Conservation (phyloP, 2,797 vertebrate genomes). For the Chloroceryle amazona region DNA sequence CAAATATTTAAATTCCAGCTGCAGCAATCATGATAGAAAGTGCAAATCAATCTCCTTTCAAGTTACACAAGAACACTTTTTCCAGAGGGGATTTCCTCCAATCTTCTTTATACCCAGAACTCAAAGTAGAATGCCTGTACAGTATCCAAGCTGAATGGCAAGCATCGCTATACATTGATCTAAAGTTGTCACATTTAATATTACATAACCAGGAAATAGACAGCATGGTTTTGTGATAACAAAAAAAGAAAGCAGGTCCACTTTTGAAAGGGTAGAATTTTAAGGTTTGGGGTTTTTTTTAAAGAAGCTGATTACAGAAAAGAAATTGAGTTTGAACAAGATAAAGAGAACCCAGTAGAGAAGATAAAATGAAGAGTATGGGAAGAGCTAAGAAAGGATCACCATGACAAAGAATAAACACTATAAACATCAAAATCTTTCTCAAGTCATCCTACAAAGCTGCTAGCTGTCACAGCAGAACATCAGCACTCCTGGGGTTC, state of each 20-base stretch:
- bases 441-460: constrained; percentile 3
- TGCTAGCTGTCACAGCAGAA: constrained; percentile 39
- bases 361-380: background rate
- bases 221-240: background rate
- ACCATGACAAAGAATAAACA: background rate
- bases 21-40: background rate
- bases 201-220: background rate
- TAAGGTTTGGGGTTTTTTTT: background rate
- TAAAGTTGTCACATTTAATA: background rate
- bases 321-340: background rate
- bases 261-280: background rate
- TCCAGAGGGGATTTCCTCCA: background rate
- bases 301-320: background rate
- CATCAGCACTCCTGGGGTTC: constrained; percentile 25
- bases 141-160: background rate
- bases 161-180: background rate
- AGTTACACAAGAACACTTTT: background rate
- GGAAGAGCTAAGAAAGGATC: background rate
- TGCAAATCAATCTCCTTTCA: background rate
- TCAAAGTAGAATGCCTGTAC: background rate
- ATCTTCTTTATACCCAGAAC: background rate
- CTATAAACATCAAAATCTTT: background rate
- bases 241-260: background rate
- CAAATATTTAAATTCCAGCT: constrained; percentile 18
- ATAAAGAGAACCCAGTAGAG: background rate